Conservation (phyloP, 1,140 invertebrate genomes). For the Meloidogyne hapla region DNA sequence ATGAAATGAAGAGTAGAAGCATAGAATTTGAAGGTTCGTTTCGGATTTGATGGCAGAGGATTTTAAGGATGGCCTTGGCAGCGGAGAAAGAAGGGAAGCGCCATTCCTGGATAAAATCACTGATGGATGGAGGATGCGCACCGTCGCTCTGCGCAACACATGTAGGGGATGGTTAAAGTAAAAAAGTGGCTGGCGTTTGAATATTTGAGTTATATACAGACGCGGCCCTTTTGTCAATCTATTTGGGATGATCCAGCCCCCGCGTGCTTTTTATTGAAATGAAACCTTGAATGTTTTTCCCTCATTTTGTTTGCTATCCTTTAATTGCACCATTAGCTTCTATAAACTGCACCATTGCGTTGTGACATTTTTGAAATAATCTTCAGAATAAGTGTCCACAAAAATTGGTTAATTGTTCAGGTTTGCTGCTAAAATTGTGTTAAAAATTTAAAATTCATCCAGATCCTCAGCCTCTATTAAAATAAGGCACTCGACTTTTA, state of each 20-base stretch:
- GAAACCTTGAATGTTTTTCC: neutral
- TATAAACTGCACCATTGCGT: neutral
- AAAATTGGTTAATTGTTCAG: no score
- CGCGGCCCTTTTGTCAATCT: neutral
- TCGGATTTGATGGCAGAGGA: neutral
- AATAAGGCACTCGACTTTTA: no score
- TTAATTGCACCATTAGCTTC: neutral
- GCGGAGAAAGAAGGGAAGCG: neutral
- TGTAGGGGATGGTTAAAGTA: neutral
- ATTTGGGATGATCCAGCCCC: neutral
- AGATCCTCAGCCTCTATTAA: no score
- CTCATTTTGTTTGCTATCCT: neutral
- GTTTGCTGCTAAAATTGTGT: no score
- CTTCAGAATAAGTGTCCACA: no score
- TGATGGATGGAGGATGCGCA: neutral
- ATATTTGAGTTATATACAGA: neutral
- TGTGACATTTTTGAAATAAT: neutral
- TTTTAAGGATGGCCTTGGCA: neutral
- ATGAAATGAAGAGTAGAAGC: neutral
- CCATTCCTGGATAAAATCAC: neutral
- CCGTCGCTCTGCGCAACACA: neutral
- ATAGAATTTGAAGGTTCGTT: neutral
- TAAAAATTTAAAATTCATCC: no score
- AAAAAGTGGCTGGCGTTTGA: neutral
- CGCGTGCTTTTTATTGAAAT: neutral